These are phyloP conservation scores for Caloenas nicobarica DNA, from an alignment of 2,113 vertebrate genomes.

Conservation along the genomic window DNA sequence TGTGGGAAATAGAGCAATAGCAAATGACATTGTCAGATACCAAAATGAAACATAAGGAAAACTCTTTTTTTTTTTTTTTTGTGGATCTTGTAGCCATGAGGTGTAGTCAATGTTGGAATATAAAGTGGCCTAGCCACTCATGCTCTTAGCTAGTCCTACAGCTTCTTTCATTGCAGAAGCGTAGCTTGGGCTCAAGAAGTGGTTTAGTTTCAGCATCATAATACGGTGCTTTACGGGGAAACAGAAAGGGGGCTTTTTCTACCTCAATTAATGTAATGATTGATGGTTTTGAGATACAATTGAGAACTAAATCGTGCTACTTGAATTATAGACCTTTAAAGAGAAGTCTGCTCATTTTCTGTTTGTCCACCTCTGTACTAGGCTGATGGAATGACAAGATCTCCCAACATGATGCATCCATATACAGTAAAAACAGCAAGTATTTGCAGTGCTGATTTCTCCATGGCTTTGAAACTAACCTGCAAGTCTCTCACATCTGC, in stretches of 20 bases:
- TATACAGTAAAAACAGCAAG: not conserved
- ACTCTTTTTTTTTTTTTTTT: too few species aligned
- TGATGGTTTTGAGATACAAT: not conserved
- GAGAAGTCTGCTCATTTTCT: rapidly evolving
- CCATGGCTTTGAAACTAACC: not conserved
- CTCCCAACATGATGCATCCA: not conserved
- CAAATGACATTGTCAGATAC: not conserved
- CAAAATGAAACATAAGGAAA: not conserved
- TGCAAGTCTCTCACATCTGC: not conserved
- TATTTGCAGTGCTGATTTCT: not conserved
- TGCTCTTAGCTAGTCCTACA: not conserved
- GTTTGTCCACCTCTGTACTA: too few species aligned
- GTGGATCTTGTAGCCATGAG: too few species aligned
- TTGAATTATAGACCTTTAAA: not conserved
- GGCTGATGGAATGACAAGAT: not conserved
- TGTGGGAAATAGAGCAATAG: not conserved
- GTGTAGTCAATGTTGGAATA: not conserved
- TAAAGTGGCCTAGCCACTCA: not conserved
- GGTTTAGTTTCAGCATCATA: not conserved
- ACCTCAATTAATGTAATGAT: not conserved
- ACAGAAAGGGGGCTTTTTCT: not conserved
- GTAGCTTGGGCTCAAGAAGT: not conserved
- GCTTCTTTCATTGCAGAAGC: not conserved
- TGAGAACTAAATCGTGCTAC: not conserved
- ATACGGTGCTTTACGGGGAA: not conserved